A percentile compares a stretch with the other conserved stretches of the same genome.
phyloP scores from a whole-genome alignment of 2,797 vertebrate species.

The Alca torda region DNA sequence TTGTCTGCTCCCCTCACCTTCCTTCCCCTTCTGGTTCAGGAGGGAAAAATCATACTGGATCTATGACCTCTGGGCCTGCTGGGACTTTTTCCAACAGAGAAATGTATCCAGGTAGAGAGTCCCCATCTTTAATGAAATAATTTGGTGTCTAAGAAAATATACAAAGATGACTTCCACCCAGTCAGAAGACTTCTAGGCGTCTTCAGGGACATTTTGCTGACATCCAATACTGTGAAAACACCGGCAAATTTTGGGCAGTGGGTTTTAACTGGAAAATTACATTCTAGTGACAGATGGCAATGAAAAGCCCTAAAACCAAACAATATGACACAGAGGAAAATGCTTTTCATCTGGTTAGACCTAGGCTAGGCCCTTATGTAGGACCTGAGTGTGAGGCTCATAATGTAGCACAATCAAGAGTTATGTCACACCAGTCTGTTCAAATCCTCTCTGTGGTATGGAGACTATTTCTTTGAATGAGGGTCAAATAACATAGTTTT shows the following conservation, averaged over 20 bases:
- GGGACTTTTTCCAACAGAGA: not conserved
- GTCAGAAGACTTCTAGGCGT: not conserved
- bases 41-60: not conserved
- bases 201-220: not conserved
- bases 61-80: not conserved
- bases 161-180: not conserved
- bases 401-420: not conserved
- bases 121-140: not conserved
- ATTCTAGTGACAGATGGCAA: not conserved
- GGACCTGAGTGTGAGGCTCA: not conserved
- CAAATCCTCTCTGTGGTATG: not conserved
- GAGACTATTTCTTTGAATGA: not conserved
- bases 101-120: not conserved
- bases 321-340: not conserved
- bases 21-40: not conserved
- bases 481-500: not conserved
- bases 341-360: not conserved
- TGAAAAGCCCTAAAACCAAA: not conserved
- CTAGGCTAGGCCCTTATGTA: not conserved
- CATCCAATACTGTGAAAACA: not conserved
- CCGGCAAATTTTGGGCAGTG: not conserved
- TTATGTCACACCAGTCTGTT: not conserved
- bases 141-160: not conserved
- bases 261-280: not conserved
- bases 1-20: not conserved